A percentile compares a stretch with the other conserved stretches of the same genome.
Conservation (phyloP, 1,140 invertebrate genomes). For the Microplitis mediator region DNA sequence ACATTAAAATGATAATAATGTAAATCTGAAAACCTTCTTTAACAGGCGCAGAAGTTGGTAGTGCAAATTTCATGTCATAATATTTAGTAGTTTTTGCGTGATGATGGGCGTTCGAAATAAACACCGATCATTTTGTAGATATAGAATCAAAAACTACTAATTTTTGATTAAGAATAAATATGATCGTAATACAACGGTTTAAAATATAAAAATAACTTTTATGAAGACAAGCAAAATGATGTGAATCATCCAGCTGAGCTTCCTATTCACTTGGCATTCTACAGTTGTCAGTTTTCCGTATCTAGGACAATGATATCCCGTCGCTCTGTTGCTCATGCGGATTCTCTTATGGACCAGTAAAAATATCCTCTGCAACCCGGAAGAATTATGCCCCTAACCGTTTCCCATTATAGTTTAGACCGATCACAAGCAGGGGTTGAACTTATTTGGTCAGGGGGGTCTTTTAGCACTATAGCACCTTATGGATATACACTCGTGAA, state of each 20-base stretch:
- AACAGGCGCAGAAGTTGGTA: too few relatives aligned
- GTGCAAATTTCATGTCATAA: too few relatives aligned
- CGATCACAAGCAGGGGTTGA: conserved; percentile 32
- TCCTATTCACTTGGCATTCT: conserved; percentile 26
- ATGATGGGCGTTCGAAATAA: too few relatives aligned
- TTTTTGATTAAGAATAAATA: too few relatives aligned
- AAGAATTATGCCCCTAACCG: conserved; percentile 55
- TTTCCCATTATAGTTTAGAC: conserved; percentile 49
- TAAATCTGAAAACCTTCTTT: too few relatives aligned
- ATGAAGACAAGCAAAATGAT: background rate
- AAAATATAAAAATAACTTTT: background rate
- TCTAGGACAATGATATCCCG: conserved; percentile 47
- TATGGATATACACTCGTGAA: conserved; percentile 18
- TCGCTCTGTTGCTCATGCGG: conserved; percentile 28
- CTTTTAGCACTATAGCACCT: conserved; percentile 36
- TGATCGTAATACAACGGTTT: too few relatives aligned
- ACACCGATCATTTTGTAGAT: too few relatives aligned
- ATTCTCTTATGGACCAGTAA: conserved; percentile 1
- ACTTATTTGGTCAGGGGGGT: conserved; percentile 42
- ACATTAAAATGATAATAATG: too few relatives aligned
- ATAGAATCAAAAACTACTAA: too few relatives aligned
- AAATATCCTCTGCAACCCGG: conserved; percentile 32
- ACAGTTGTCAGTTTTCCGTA: conserved; percentile 46
- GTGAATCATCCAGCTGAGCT: background rate
- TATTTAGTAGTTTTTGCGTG: too few relatives aligned